Conservation (phyloP, 2,797 vertebrate species). For the Xenops minutus region DNA sequence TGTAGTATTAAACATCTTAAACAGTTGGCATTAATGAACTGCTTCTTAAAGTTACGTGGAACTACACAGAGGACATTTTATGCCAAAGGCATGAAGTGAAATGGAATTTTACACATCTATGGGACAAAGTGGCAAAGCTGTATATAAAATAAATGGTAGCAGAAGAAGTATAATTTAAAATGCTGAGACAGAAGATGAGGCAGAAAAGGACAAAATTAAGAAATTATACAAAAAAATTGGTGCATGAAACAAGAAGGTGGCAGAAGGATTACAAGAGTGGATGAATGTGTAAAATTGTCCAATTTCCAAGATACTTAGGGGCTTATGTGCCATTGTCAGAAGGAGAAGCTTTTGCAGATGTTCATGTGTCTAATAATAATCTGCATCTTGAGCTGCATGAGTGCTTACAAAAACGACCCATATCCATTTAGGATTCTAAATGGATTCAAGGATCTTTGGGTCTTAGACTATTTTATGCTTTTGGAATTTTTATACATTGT, state of each 20-base stretch:
- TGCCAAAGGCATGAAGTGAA: neutral
- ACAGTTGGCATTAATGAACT: neutral
- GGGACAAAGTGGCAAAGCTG: neutral
- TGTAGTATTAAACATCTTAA: neutral
- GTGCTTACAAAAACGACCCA: constrained; percentile 19
- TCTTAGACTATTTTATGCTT: constrained; percentile 24
- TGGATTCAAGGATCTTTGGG: constrained; percentile 14
- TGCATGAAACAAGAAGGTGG: neutral
- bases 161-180: neutral
- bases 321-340: neutral
- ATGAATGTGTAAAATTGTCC: constrained; percentile 20
- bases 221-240: neutral
- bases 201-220: neutral
- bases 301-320: constrained; percentile 5
- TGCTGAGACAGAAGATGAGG: neutral
- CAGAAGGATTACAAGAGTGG: neutral
- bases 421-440: constrained; percentile 24
- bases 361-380: neutral
- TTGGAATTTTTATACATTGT: constrained; percentile 29
- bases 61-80: neutral
- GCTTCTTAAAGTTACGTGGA: neutral
- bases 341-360: neutral
- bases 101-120: neutral
- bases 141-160: neutral
- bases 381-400: constrained; percentile 5